These are phyloP conservation scores for Adelognathus sp. DNA, from an alignment of 2,888 invertebrate species.

Conservation along the genomic window DNA sequence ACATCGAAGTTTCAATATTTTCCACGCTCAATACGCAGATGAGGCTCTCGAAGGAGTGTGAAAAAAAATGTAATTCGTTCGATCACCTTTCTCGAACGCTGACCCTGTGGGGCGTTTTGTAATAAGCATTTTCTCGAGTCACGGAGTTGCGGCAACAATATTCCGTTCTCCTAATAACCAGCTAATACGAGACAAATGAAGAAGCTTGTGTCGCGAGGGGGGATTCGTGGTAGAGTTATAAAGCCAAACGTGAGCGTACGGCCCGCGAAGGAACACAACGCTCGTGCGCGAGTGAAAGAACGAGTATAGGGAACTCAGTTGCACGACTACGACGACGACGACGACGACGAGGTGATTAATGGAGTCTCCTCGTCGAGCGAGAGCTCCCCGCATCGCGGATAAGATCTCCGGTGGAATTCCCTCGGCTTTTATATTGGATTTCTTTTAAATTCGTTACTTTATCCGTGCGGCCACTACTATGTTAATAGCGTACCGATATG, in stretches of 20 bases:
- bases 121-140: background rate
- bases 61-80: background rate
- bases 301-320: constrained; percentile 41
- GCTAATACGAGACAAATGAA: constrained; percentile 78
- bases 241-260: constrained; percentile 14
- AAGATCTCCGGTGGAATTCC: constrained; percentile 81
- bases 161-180: constrained; percentile 73
- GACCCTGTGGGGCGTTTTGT: background rate
- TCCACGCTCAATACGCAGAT: background rate
- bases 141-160: constrained; percentile 60
- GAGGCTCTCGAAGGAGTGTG: background rate
- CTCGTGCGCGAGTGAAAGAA: constrained; percentile 55
- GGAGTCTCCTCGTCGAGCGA: constrained; percentile 78
- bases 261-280: constrained; percentile 41
- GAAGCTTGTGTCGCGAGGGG: constrained; percentile 43
- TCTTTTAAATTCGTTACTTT: constrained; percentile 80
- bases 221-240: background rate
- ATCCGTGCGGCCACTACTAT: constrained; percentile 75
- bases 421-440: constrained; percentile 80
- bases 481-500: constrained; percentile 79
- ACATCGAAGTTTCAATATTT: background rate
- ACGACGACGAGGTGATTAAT: constrained; percentile 75
- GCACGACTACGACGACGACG: constrained; percentile 54
- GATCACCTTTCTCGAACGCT: background rate
- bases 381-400: constrained; percentile 73